phyloP scores from a whole-genome alignment of 2,888 invertebrate species.

The Lasius fuliginosus region DNA sequence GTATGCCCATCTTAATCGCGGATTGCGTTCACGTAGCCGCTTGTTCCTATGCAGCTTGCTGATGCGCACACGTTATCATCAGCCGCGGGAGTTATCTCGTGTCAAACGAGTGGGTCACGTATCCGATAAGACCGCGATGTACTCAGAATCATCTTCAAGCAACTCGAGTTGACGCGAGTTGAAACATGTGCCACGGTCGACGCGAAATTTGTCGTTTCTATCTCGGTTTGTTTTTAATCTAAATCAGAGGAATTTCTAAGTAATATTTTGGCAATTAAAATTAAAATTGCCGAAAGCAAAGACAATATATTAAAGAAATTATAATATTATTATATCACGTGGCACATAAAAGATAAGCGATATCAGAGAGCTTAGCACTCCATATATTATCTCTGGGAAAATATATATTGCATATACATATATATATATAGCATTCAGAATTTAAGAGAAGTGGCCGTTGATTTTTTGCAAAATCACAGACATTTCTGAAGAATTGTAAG shows the following conservation, averaged over 20 bases:
- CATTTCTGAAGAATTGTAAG: background rate
- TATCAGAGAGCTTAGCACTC: background rate
- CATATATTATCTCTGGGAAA: background rate
- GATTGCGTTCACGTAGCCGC: conserved; percentile 67
- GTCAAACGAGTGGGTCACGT: conserved; percentile 53
- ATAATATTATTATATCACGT: background rate
- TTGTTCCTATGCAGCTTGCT: conserved; percentile 62
- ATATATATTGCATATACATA: background rate
- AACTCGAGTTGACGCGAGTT: conserved; percentile 8
- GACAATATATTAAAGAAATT: background rate
- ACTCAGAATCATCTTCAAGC: conserved; percentile 7
- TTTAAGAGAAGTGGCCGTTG: background rate
- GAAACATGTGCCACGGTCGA: background rate
- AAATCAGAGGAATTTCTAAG: background rate
- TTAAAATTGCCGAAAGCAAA: background rate
- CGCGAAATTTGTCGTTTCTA: background rate
- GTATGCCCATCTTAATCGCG: conserved; percentile 69
- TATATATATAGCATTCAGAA: background rate
- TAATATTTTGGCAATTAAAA: background rate
- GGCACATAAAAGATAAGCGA: background rate
- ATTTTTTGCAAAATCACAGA: background rate
- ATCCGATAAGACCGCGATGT: conserved; percentile 38
- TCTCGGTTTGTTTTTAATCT: background rate
- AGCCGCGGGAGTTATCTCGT: conserved; percentile 46
- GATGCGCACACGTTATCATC: conserved; percentile 56